Evolutionary conservation across 2,888 invertebrate species (phyloP), one percentile per base, ranked within the genome.

Genomic region (Caenorhabditis sp.): DNA sequence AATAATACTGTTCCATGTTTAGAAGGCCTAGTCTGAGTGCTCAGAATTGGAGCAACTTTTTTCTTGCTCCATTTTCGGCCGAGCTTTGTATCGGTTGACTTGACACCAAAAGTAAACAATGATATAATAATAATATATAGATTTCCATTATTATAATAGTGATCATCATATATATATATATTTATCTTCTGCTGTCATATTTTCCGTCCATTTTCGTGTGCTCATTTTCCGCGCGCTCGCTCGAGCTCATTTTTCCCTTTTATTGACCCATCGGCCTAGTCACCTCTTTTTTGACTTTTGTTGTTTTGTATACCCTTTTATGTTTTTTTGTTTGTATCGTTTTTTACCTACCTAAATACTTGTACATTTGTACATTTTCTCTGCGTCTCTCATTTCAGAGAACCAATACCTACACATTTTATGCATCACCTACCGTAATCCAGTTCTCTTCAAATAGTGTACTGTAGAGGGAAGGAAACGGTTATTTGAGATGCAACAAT

Each of bases 401-500:
- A 10, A 31, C 31, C 4, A 31, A 4, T 7, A 31, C 4, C 31
- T 31, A 10, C 10, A 7, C 10, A 7, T 31, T 31, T 31, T 31
- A 31, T 31, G 31, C 5, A 7, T 31, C 31, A 31, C 31, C 4
- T 31, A 31, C 31, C 10, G 31, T 31, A 31, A 31, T 31, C 31
- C n/a, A n/a, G n/a, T 31, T 10, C 4, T 31, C 10, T 31, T 7
- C 10, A 31, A 31, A 31, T 10, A 31, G n/a, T n/a, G n/a, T n/a
- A n/a, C n/a, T n/a, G n/a, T n/a, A n/a, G n/a, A n/a, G n/a, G n/a
- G n/a, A n/a, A n/a, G n/a, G n/a, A n/a, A n/a, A n/a, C n/a, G n/a
- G n/a, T n/a, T n/a, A n/a, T 31, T 31, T 31, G 31, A 43, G 43
- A 78, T 80, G 80, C 76, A 80, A 62, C 71, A 76, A 59, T 75